A percentile compares a stretch with the other conserved stretches of the same genome.
phyloP scores from a whole-genome alignment of 2,888 invertebrate genomes.

The Pilophorus perplexus region DNA sequence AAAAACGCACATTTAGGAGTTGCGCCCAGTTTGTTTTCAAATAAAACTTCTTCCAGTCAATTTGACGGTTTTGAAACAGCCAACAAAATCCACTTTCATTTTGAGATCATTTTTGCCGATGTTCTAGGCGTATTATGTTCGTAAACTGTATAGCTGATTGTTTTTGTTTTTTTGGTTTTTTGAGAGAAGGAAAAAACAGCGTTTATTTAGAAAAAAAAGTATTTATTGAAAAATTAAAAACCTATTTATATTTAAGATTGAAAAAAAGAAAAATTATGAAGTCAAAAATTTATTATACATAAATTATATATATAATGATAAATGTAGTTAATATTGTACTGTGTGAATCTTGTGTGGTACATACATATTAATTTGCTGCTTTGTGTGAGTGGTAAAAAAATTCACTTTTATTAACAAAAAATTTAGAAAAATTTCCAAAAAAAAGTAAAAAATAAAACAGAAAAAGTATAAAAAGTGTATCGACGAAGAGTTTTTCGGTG shows the following conservation, averaged over 20 bases:
- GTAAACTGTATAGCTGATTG: no score
- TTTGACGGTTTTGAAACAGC: no score
- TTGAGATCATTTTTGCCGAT: neutral
- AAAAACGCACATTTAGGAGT: no score
- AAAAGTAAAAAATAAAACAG: neutral
- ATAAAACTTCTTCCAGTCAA: no score
- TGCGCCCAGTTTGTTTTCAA: no score
- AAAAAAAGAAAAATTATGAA: no score
- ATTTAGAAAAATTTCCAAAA: neutral
- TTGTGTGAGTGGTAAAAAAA: neutral
- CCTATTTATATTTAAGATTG: neutral
- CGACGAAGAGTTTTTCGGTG: no score
- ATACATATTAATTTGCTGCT: neutral
- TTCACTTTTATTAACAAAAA: neutral
- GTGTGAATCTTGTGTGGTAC: neutral
- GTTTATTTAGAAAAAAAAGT: no score
- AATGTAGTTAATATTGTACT: neutral
- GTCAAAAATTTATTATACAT: neutral
- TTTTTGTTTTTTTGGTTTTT: no score
- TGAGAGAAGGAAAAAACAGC: no score
- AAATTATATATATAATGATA: neutral
- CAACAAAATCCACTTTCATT: neutral
- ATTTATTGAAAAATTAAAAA: neutral
- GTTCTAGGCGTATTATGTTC: no score
- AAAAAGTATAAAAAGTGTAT: neutral